These are phyloP conservation scores for Vipera latastei DNA, from an alignment of 2,797 vertebrate species.

Conservation along the genomic window DNA sequence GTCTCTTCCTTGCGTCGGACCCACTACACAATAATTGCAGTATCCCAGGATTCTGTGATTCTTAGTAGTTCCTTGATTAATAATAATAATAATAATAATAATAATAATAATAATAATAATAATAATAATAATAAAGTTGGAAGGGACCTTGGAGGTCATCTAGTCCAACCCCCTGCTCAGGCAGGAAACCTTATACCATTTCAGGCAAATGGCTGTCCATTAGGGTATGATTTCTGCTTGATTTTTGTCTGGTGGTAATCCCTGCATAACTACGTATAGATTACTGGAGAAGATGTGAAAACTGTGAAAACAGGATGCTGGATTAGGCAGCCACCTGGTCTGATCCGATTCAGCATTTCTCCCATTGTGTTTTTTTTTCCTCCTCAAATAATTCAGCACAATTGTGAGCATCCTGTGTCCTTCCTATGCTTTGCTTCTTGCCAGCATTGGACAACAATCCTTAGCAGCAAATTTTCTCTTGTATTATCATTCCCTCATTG, in stretches of 20 bases:
- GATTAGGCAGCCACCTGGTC: neutral
- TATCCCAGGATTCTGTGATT: neutral
- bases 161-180: too few species aligned
- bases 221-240: neutral
- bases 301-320: neutral
- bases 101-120: too few species aligned
- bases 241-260: neutral
- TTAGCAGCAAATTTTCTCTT: slow-evolving; percentile 41
- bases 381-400: neutral
- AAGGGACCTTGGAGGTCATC: too few species aligned
- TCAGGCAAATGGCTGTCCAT: too few species aligned
- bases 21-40: neutral
- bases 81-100: too few species aligned
- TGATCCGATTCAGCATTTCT: neutral
- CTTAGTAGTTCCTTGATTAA: neutral
- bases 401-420: slow-evolving; percentile 38
- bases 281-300: neutral
- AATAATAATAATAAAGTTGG: too few species aligned
- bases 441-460: slow-evolving; percentile 40
- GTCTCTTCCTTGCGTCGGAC: too few species aligned
- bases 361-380: neutral
- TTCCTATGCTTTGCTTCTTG: slow-evolving; percentile 34
- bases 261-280: neutral
- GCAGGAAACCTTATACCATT: too few species aligned
- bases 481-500: slow-evolving; percentile 43